Evolutionary conservation across 2,797 vertebrate genomes (phyloP).

Genomic region (Brotula barbata): DNA sequence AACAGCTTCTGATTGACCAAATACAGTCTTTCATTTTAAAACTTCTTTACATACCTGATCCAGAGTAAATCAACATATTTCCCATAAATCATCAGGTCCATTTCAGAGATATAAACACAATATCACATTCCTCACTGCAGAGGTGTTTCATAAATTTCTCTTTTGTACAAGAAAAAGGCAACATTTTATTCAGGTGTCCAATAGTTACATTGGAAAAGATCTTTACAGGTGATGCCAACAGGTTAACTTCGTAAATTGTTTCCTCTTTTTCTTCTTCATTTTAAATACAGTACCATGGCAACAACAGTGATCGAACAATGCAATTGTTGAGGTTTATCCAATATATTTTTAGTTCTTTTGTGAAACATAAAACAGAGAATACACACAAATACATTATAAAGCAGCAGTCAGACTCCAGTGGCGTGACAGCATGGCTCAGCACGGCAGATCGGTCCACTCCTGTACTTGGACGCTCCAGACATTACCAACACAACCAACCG

Average conservation of each 20-base stretch:
- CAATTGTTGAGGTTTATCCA: slow-evolving; percentile 79
- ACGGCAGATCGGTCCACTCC: slow-evolving; percentile 86
- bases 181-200: slow-evolving; percentile 92
- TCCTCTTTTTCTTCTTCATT: slow-evolving; percentile 66
- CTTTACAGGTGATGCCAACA: slow-evolving; percentile 92
- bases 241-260: slow-evolving; percentile 68
- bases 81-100: slow-evolving; percentile 91
- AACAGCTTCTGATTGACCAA: slow-evolving; percentile 87
- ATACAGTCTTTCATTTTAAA: slow-evolving; percentile 88
- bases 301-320: slow-evolving; percentile 91
- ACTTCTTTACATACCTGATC: slow-evolving; percentile 98
- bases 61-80: slow-evolving; percentile 96
- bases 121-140: slow-evolving; percentile 93
- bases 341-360: slow-evolving; percentile 78
- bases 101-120: slow-evolving; percentile 97
- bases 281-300: slow-evolving; percentile 94
- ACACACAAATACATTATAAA: slow-evolving; percentile 82
- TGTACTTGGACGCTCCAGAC: slow-evolving; percentile 63
- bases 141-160: slow-evolving; percentile 98
- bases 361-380: slow-evolving; percentile 85
- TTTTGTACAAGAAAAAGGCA: slow-evolving; percentile 99
- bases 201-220: slow-evolving; percentile 91
- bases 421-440: slow-evolving; percentile 94
- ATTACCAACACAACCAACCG: slow-evolving; percentile 54
- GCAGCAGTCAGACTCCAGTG: slow-evolving; percentile 91